phyloP scores from a whole-genome alignment of 2,888 invertebrate genomes.

The Trachelus tabidus region DNA sequence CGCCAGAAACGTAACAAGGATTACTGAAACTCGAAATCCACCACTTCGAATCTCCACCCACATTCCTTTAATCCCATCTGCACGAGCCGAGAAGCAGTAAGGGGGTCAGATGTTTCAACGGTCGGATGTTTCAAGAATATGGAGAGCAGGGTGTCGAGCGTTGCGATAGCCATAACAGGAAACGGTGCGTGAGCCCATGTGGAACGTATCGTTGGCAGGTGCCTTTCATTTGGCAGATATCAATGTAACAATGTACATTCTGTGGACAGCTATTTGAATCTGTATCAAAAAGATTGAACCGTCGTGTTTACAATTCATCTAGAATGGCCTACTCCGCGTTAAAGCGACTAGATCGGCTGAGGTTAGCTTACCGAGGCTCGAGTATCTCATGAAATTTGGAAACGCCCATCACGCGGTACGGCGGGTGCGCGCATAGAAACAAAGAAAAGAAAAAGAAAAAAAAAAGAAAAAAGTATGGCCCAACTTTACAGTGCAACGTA shows the following conservation, averaged over 20 bases:
- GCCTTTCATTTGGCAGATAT: background rate
- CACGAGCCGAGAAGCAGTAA: background rate
- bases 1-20: background rate
- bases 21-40: background rate
- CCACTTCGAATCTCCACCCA: background rate
- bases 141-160: background rate
- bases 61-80: background rate
- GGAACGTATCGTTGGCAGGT: slow-evolving; percentile 6
- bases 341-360: background rate
- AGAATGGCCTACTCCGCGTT: background rate
- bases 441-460: background rate
- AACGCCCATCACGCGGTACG: background rate
- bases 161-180: slow-evolving; percentile 5
- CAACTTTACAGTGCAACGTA: background rate
- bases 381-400: background rate
- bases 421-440: background rate
- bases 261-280: background rate
- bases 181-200: background rate
- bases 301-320: background rate
- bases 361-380: background rate
- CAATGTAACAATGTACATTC: background rate
- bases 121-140: background rate
- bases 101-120: background rate
- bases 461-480: background rate
- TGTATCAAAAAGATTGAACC: background rate